Conservation (phyloP, 2,113 vertebrate species). For the Leucopternis melanops region DNA sequence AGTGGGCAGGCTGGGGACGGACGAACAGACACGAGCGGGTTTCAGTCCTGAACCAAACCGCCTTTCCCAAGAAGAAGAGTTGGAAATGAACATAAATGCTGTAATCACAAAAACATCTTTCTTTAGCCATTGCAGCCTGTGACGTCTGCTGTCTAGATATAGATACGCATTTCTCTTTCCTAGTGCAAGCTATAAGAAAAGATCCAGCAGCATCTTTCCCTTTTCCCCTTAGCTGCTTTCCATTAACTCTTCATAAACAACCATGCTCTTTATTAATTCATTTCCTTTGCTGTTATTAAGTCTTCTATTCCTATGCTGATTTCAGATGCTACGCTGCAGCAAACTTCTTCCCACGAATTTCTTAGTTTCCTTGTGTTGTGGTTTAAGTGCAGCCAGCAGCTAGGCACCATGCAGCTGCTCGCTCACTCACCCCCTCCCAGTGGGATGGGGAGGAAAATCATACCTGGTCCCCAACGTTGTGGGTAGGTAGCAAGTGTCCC, state of each 20-base stretch:
- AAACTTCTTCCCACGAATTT: not conserved
- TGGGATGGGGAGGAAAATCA: too few species aligned
- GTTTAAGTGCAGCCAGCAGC: too few species aligned
- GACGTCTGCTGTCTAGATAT: fast-evolving
- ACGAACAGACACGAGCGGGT: not conserved
- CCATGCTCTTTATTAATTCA: not conserved
- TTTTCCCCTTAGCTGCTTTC: not conserved
- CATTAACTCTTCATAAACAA: not conserved
- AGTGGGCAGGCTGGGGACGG: not conserved
- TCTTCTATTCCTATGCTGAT: not conserved
- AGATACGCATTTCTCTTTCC: not conserved
- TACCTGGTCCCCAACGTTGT: too few species aligned
- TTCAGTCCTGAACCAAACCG: not conserved
- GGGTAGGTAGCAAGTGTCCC: too few species aligned
- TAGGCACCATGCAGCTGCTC: too few species aligned
- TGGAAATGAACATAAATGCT: not conserved
- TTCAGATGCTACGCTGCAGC: not conserved
- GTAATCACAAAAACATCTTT: not conserved
- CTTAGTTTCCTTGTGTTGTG: not conserved
- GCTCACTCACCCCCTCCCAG: too few species aligned
- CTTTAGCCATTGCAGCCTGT: not conserved
- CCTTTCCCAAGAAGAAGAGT: not conserved
- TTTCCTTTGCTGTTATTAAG: not conserved
- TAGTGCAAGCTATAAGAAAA: not conserved
- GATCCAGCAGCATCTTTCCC: not conserved